A percentile compares a stretch with the other conserved stretches of the same genome.
Conservation (phyloP, 2,797 vertebrate genomes). For the Lemur catta region DNA sequence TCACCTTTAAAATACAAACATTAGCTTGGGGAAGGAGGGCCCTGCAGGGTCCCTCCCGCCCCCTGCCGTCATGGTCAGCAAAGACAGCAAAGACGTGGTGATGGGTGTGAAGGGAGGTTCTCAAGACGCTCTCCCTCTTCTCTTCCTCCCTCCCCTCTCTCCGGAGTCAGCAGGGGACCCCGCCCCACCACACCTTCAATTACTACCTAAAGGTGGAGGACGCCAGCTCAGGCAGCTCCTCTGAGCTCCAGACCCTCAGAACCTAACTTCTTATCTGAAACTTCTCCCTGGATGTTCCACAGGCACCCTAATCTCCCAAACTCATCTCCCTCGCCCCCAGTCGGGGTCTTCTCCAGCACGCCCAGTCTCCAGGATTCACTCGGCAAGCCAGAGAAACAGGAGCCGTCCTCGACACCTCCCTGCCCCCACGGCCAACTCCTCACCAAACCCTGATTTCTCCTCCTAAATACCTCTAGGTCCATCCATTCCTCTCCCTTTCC, state of each 20-base stretch:
- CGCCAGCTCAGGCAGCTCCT: neutral
- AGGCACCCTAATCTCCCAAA: neutral
- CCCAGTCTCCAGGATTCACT: neutral
- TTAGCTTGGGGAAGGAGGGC: neutral
- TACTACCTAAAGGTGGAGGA: neutral
- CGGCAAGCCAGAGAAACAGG: neutral
- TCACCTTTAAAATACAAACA: neutral
- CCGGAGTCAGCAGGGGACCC: neutral
- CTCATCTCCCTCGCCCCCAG: neutral
- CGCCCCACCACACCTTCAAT: neutral
- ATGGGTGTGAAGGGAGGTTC: neutral
- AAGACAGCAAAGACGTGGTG: neutral
- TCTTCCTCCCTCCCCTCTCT: neutral
- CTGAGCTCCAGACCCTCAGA: neutral
- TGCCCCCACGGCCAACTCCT: neutral
- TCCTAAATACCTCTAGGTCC: neutral
- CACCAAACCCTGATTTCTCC: neutral
- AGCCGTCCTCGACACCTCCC: neutral
- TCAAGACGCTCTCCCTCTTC: neutral
- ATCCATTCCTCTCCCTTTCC: neutral
- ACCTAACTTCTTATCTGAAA: neutral
- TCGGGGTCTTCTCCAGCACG: neutral
- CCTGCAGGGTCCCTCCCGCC: neutral
- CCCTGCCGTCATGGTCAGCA: neutral
- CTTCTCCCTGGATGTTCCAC: neutral